Conservation (phyloP, 2,797 vertebrate genomes). For the Limnodromus scolopaceus region DNA sequence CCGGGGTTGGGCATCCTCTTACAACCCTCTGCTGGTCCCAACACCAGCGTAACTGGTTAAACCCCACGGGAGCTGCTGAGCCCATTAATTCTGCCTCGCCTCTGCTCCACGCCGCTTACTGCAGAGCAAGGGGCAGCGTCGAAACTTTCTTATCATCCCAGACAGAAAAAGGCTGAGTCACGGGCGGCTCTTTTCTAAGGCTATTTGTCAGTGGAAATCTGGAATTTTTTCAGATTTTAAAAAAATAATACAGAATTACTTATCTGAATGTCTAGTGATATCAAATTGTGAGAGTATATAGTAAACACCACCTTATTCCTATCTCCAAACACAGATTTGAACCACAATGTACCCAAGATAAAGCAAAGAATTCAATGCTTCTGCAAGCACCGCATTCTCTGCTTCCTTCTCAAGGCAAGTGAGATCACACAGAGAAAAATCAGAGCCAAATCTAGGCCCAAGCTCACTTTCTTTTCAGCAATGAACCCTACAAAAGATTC, state of each 20-base stretch:
- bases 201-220: background rate
- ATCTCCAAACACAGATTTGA: background rate
- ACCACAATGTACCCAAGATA: background rate
- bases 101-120: background rate
- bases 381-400: background rate
- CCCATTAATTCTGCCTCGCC: background rate
- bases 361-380: slow-evolving; percentile 5
- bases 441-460: background rate
- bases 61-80: background rate
- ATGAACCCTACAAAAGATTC: background rate
- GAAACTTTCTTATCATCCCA: background rate
- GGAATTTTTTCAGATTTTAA: background rate
- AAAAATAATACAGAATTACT: background rate
- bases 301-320: too few species aligned
- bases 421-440: background rate
- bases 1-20: background rate
- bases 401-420: background rate
- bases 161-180: slow-evolving; percentile 28
- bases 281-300: background rate
- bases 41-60: background rate
- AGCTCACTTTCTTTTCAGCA: background rate
- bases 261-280: background rate
- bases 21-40: background rate
- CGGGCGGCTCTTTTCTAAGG: background rate
- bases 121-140: background rate